Percentiles rank a stretch among this genome's conserved stretches.
phyloP scores from a whole-genome alignment of 2,797 vertebrate species.

The Phataginus tetradactyla region DNA sequence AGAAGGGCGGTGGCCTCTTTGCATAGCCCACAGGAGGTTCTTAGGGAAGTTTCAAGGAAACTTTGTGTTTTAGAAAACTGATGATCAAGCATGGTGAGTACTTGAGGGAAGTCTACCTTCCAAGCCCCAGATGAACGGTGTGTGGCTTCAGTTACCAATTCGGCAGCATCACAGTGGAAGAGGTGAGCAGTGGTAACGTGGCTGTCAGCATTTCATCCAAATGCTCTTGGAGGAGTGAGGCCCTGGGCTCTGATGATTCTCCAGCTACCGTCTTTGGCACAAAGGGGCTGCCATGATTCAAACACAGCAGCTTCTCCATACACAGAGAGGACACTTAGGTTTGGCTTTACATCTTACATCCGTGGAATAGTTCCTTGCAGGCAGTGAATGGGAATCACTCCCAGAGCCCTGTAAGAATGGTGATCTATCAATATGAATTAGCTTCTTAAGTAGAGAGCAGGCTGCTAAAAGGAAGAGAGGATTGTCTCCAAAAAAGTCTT shows the following conservation, averaged over 20 bases:
- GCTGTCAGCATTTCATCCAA: slow-evolving; percentile 37
- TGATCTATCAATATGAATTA: background rate
- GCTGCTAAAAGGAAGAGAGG: background rate
- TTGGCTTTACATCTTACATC: background rate
- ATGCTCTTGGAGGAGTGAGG: background rate
- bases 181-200: background rate
- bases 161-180: background rate
- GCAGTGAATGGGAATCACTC: background rate
- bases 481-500: background rate
- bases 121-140: background rate
- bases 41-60: background rate
- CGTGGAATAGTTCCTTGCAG: background rate
- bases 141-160: background rate
- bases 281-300: background rate
- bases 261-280: background rate
- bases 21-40: background rate
- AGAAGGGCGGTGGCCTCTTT: background rate
- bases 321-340: background rate
- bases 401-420: background rate
- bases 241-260: background rate
- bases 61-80: background rate
- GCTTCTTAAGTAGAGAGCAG: background rate
- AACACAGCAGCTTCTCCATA: background rate
- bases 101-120: background rate
- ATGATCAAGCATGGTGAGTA: background rate